These are phyloP conservation scores for Plecotus auritus DNA, from an alignment of 2,113 vertebrate genomes.

Conservation along the genomic window DNA sequence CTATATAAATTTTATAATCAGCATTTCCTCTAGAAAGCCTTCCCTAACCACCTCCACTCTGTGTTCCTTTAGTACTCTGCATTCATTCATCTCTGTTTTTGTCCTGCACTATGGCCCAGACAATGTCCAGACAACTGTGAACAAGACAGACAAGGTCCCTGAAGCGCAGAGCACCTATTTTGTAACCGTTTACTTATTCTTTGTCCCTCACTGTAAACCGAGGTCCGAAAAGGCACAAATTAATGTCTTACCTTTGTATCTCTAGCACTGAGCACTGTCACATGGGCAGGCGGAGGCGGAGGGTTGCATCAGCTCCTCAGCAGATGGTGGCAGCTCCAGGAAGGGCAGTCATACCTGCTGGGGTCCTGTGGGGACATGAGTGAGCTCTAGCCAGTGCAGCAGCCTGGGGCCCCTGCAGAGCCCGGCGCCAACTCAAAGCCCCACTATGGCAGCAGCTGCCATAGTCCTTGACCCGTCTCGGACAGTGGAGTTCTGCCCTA, in stretches of 20 bases:
- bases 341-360: neutral
- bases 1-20: neutral
- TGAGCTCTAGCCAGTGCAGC: too few relatives aligned
- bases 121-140: neutral
- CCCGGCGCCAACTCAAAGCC: neutral
- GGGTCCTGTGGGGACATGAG: neutral
- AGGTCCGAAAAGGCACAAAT: neutral
- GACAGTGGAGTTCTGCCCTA: slow-evolving; percentile 86
- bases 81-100: neutral
- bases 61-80: neutral
- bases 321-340: neutral
- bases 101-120: neutral
- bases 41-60: neutral
- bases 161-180: neutral
- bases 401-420: neutral
- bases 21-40: neutral
- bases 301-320: neutral
- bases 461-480: slow-evolving; percentile 89
- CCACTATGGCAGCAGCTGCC: slow-evolving; percentile 82
- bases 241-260: neutral
- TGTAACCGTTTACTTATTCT: neutral
- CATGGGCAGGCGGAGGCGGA: fast-evolving
- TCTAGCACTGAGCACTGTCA: neutral
- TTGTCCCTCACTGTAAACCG: neutral
- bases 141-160: neutral